These are phyloP conservation scores for Halcyon malimbica DNA, from an alignment of 2,113 vertebrate species.

Conservation along the genomic window DNA sequence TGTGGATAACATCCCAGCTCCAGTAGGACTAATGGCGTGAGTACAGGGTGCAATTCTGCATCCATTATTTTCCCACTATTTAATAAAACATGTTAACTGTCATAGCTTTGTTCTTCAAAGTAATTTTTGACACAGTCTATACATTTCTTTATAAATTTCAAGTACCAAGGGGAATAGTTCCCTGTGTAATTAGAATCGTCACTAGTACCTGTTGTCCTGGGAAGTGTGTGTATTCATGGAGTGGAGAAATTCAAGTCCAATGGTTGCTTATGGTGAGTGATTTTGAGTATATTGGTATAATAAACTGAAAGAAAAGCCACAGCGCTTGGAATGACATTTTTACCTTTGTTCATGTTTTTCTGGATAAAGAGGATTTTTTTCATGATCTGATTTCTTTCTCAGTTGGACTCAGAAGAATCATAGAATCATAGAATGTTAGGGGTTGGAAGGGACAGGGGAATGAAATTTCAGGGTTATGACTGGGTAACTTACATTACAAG, in stretches of 20 bases:
- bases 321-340: not conserved
- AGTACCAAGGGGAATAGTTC: not conserved
- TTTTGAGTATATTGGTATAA: not conserved
- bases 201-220: not conserved
- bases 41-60: not conserved
- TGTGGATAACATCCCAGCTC: not conserved
- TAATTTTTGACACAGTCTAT: not conserved
- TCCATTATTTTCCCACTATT: not conserved
- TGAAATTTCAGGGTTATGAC: not conserved
- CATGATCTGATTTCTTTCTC: not conserved
- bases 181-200: not conserved
- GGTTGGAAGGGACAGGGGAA: not conserved
- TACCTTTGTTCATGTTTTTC: constrained; percentile 9
- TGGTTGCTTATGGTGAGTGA: not conserved
- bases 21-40: accelerated
- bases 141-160: not conserved
- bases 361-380: not conserved
- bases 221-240: not conserved
- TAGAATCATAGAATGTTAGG: too few relatives aligned
- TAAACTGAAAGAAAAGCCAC: not conserved
- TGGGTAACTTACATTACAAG: not conserved
- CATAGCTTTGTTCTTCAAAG: not conserved
- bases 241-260: not conserved
- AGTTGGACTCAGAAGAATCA: not conserved
- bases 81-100: not conserved